These are phyloP conservation scores for Chinchilla lanigera DNA, from an alignment of 2,113 vertebrate species.

Conservation along the genomic window DNA sequence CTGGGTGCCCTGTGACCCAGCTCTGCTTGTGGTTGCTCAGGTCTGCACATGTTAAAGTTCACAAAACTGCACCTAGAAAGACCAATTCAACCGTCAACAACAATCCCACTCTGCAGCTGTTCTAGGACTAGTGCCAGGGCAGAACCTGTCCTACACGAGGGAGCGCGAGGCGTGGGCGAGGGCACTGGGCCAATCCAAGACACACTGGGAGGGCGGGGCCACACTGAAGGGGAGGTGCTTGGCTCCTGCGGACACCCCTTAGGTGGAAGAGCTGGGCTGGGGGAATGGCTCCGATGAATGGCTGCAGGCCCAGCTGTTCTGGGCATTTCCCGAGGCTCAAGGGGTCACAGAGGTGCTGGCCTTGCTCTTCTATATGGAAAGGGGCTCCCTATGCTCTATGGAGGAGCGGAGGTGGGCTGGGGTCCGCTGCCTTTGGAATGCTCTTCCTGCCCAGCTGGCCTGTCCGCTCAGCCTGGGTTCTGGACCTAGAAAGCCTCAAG, in stretches of 20 bases:
- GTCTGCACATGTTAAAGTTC: rapidly evolving
- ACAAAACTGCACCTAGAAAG: not conserved
- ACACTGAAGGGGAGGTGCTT: rapidly evolving
- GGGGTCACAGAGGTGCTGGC: constrained; percentile 56
- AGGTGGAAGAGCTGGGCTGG: too few species aligned
- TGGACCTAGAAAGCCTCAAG: constrained; percentile 46
- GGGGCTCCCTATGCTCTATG: constrained; percentile 63
- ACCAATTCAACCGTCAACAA: not conserved
- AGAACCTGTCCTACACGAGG: rapidly evolving
- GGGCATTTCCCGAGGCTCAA: constrained; percentile 36
- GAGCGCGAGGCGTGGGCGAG: not conserved
- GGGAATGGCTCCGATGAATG: not conserved
- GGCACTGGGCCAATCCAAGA: not conserved
- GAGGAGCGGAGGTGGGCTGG: constrained; percentile 54
- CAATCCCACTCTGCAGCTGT: rapidly evolving
- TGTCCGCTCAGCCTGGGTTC: not conserved
- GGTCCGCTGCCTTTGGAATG: not conserved
- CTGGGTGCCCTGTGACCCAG: rapidly evolving
- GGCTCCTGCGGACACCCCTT: not conserved
- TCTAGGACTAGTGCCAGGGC: not conserved
- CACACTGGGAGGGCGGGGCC: not conserved
- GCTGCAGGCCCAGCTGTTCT: not conserved
- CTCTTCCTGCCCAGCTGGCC: not conserved
- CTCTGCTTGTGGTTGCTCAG: rapidly evolving
- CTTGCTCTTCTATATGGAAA: constrained; percentile 68